Base-by-base conservation (phyloP, 2,888 invertebrate species). In the Ypsolopha sequella region DNA sequence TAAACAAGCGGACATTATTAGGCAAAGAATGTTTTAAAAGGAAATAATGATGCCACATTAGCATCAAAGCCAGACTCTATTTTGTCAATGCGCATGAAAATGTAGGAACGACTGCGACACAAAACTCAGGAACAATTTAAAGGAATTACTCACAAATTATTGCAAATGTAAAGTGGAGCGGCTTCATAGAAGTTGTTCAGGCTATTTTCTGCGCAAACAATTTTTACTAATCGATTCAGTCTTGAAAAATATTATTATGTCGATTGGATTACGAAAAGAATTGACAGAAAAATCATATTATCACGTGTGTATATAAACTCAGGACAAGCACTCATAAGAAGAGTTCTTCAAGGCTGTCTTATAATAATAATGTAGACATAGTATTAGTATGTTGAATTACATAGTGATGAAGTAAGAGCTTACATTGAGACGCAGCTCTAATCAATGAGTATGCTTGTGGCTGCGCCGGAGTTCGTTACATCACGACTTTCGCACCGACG, bases 401-500 rank as follows among this genome's bases (percentile, higher is more conserved):
- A 24, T 24, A 24, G 24, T 24, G 24, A 24, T 24, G 24, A 24
- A 24, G 24, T 24, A 24, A 24, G 24, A 24, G 24, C 24, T 36
- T 76, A 76, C 80, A 80, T 80, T 80, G 73, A 78, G 70, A 61
- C 64, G 56, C 59, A 54, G 53, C 14, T 70, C 73, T 82, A 81
- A 84, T 85, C 80, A 85, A 85, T 85, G 85, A 80, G 63, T 66
- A 60, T 62, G 51, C 50, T 57, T 61, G 73, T 64, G 69, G 64
- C 58, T 49, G 71, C 62, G 65, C 55, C 55, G 55, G 24, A 45
- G 45, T 45, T 34, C n/a, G 60, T 85, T 85, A 73, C 84, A 73
- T 84, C 80, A 85, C 64, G 64, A 71, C 82, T 84, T 85, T 85
- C 82, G 74, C 74, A 70, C 61, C 66, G 59, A 55, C 70, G 62